Evolutionary conservation across 1,140 invertebrate species (phyloP).

Genomic region (Ostrea denselamellosa): DNA sequence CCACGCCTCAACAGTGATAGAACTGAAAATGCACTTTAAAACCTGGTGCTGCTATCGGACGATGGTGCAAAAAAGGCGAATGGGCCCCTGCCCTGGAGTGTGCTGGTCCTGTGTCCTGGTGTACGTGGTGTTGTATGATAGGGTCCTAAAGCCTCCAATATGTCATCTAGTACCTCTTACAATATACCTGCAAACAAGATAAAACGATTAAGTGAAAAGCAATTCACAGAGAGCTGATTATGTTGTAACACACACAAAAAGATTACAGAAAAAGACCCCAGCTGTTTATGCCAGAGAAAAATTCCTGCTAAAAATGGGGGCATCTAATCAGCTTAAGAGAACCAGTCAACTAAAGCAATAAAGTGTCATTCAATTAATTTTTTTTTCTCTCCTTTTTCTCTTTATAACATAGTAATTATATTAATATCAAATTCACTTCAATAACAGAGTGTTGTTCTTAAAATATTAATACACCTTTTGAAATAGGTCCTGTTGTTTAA

Average conservation of each 20-base stretch:
- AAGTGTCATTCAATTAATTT: not conserved
- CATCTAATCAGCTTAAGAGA: conserved; percentile 2
- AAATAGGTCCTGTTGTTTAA: not conserved
- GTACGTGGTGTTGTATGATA: not conserved
- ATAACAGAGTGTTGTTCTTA: not conserved
- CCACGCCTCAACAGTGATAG: not conserved
- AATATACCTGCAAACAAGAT: conserved; percentile 36
- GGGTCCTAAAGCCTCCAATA: not conserved
- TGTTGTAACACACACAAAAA: conserved; percentile 18
- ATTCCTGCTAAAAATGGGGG: conserved; percentile 12
- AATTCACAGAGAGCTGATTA: conserved; percentile 33
- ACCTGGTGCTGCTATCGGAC: not conserved
- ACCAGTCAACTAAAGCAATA: not conserved
- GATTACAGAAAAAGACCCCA: conserved; percentile 10
- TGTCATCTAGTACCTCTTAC: not conserved
- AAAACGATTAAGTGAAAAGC: conserved; percentile 38
- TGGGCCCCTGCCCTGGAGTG: not conserved
- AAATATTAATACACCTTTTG: not conserved
- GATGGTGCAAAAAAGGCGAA: not conserved
- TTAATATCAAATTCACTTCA: not conserved
- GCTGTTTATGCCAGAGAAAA: not conserved
- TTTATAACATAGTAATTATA: not conserved
- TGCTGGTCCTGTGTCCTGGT: not conserved
- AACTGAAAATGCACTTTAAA: not conserved
- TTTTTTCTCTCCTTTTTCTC: not conserved